A percentile compares a stretch with the other conserved stretches of the same genome.
Evolutionary conservation across 2,888 invertebrate species (phyloP).

Genomic region (Malthinus flaveolus): DNA sequence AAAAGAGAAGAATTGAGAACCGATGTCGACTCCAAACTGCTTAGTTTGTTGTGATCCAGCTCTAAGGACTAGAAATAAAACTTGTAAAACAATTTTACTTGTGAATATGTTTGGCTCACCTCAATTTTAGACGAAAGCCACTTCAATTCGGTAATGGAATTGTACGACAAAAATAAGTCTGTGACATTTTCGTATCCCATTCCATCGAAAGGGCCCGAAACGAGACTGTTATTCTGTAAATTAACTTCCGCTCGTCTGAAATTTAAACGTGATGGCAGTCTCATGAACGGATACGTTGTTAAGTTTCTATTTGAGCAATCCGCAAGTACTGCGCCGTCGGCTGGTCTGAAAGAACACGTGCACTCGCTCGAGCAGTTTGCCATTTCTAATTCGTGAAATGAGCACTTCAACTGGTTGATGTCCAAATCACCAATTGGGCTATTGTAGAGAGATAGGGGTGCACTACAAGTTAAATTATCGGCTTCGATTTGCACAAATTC

Average conservation of each 20-base stretch:
- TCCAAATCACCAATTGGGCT: constrained; percentile 41
- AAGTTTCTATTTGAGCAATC: constrained; percentile 60
- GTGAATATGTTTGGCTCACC: constrained; percentile 41
- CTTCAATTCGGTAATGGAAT: constrained; percentile 53
- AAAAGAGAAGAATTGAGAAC: constrained; percentile 51
- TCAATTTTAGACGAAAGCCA: constrained; percentile 55
- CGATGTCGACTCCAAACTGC: constrained; percentile 54
- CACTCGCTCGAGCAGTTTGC: constrained; percentile 58
- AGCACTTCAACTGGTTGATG: constrained; percentile 56
- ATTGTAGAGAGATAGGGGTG: no score
- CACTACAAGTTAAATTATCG: constrained; percentile 53
- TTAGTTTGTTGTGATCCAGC: constrained; percentile 61
- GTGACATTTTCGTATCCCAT: constrained; percentile 57
- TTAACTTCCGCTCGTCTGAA: constrained; percentile 35
- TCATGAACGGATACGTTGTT: constrained; percentile 51
- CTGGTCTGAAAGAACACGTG: constrained; percentile 58
- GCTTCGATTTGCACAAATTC: constrained; percentile 30
- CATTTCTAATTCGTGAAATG: constrained; percentile 26
- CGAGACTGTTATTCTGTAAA: constrained; percentile 35
- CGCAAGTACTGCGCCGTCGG: constrained; percentile 55
- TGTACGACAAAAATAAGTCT: constrained; percentile 56
- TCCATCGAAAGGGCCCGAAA: constrained; percentile 16
- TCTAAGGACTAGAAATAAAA: constrained; percentile 50
- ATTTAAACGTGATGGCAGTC: constrained; percentile 20
- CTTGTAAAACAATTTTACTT: constrained; percentile 34